phyloP scores from a whole-genome alignment of 1,140 invertebrate genomes.

The Chlorops oryzae region DNA sequence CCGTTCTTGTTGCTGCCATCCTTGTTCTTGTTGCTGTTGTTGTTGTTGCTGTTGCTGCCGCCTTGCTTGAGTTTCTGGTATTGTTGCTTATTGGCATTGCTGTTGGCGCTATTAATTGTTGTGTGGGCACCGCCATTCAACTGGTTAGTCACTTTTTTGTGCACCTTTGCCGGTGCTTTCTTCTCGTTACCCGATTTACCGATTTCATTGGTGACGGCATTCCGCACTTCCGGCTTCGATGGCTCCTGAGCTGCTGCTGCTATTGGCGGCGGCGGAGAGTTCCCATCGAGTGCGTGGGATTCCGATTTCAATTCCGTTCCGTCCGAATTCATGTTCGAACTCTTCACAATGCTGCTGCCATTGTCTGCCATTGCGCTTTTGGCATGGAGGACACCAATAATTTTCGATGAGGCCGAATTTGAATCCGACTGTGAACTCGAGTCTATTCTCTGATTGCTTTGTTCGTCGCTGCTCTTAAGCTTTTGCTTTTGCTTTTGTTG shows the following conservation, averaged over 20 bases:
- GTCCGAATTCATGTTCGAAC: too few relatives aligned
- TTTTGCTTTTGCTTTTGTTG: conserved; percentile 14
- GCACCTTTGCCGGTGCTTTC: conserved; percentile 28
- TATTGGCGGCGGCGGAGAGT: too few relatives aligned
- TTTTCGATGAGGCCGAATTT: too few relatives aligned
- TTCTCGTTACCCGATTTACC: conserved; percentile 33
- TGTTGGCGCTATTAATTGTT: conserved; percentile 19
- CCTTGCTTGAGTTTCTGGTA: conserved; percentile 23
- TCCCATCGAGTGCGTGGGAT: too few relatives aligned
- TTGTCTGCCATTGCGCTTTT: too few relatives aligned
- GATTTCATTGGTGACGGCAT: conserved; percentile 25
- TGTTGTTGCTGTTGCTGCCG: conserved; percentile 27
- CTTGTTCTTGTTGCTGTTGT: conserved; percentile 7
- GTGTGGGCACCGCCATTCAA: conserved; percentile 10
- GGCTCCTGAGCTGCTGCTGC: conserved; percentile 12
- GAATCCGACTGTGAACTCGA: too few relatives aligned
- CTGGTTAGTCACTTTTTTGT: conserved; percentile 14
- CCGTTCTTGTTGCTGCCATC: conserved; percentile 1
- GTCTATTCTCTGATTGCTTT: too few relatives aligned
- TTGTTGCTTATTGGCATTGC: conserved; percentile 30
- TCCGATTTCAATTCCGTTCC: too few relatives aligned
- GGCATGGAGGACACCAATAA: too few relatives aligned
- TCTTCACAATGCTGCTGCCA: too few relatives aligned
- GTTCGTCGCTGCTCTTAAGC: conserved; percentile 8
- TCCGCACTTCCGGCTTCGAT: conserved; percentile 32